Conservation (phyloP, 2,797 vertebrate genomes). For the Neoniphon sammara region DNA sequence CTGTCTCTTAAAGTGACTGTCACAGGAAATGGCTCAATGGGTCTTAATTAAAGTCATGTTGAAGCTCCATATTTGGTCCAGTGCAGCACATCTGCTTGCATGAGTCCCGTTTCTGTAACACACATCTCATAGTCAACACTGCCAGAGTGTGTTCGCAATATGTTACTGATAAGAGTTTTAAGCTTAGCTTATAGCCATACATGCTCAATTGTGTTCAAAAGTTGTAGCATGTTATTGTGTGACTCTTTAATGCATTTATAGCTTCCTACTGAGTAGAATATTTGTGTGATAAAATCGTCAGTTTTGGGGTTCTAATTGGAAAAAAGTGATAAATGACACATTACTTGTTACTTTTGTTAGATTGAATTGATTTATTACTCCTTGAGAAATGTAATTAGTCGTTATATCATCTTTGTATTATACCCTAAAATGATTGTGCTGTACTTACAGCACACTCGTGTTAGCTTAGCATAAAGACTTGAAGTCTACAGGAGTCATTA, state of each 20-base stretch:
- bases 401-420: too few relatives aligned
- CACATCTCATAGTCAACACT: slow-evolving; percentile 35
- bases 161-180: slow-evolving; percentile 19
- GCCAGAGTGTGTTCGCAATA: slow-evolving; percentile 43
- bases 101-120: slow-evolving; percentile 32
- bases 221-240: neutral
- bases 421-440: too few relatives aligned
- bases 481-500: too few relatives aligned
- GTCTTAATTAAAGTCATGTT: slow-evolving; percentile 66
- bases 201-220: neutral
- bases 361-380: too few relatives aligned
- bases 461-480: too few relatives aligned
- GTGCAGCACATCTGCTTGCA: slow-evolving; percentile 17
- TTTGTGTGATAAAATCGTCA: neutral
- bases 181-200: neutral
- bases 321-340: too few relatives aligned
- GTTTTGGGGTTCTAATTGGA: neutral
- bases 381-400: too few relatives aligned
- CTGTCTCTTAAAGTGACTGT: slow-evolving; percentile 31
- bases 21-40: slow-evolving; percentile 56
- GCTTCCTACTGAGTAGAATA: neutral
- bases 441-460: too few relatives aligned
- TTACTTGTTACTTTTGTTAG: too few relatives aligned
- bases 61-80: slow-evolving; percentile 36
- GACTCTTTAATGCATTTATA: neutral